Evolutionary conservation across 2,797 vertebrate species (phyloP).

Genomic region (Phaenicophaeus curvirostris): DNA sequence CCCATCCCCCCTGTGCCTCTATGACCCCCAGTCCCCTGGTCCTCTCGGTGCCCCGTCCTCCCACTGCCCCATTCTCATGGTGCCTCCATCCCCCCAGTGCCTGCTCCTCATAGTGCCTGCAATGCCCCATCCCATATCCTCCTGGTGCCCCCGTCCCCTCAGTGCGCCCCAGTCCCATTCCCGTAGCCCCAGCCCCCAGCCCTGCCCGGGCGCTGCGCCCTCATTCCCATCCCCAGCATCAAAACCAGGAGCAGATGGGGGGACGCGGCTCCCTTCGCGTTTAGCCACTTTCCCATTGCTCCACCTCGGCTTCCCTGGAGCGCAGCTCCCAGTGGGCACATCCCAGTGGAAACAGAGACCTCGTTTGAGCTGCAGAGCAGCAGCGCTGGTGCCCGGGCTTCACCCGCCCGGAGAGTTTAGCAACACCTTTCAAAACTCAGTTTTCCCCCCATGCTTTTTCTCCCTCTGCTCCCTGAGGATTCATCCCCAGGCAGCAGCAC

Average conservation of each 20-base stretch:
- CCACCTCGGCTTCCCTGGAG: neutral
- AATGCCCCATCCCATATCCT: too few species aligned
- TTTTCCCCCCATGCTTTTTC: neutral
- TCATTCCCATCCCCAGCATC: neutral
- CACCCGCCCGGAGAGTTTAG: rapidly evolving
- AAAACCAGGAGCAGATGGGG: rapidly evolving
- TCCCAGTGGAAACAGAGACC: neutral
- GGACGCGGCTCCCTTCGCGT: rapidly evolving
- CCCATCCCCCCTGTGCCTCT: neutral
- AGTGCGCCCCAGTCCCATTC: neutral
- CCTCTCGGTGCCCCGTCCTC: too few species aligned
- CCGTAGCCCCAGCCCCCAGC: rapidly evolving
- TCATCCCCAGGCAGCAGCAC: neutral
- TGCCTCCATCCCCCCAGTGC: too few species aligned
- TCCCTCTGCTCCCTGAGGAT: rapidly evolving
- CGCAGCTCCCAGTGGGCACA: neutral
- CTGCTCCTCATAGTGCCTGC: too few species aligned
- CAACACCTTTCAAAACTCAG: neutral
- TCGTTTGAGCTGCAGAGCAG: neutral
- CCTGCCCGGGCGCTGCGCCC: neutral
- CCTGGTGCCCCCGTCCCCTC: too few species aligned
- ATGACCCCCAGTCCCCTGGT: too few species aligned
- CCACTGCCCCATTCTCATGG: too few species aligned
- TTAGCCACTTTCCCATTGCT: neutral
- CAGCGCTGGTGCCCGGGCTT: neutral